Evolutionary conservation across 2,113 vertebrate genomes (phyloP).

Genomic region (Lamprotornis superbus): DNA sequence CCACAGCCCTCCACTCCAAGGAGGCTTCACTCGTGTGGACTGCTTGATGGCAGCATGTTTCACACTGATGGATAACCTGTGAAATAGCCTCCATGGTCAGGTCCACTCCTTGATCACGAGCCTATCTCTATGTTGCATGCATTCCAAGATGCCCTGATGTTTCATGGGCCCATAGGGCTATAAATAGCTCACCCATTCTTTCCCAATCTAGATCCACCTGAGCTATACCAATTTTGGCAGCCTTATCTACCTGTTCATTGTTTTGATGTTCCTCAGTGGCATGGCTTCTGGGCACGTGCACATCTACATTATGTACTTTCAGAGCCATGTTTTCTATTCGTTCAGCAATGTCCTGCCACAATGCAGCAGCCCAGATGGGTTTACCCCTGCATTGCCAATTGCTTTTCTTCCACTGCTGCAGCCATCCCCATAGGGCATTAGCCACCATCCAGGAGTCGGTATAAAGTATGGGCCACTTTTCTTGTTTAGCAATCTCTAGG

Average conservation of each 20-base stretch:
- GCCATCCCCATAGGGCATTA: no score
- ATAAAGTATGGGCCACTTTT: no score
- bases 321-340: neutral
- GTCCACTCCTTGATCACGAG: neutral
- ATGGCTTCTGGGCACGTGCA: neutral
- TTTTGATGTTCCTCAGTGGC: neutral
- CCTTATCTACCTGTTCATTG: neutral
- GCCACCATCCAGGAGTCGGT: no score
- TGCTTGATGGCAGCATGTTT: neutral
- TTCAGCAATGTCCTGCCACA: neutral
- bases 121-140: neutral
- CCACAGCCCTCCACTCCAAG: neutral
- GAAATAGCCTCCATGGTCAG: neutral
- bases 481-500: no score
- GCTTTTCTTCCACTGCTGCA: no score
- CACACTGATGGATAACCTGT: neutral
- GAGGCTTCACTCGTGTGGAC: neutral
- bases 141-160: neutral
- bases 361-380: neutral
- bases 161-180: neutral
- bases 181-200: neutral
- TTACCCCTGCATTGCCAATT: no score
- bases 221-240: neutral
- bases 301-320: neutral
- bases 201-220: neutral